phyloP scores from a whole-genome alignment of 2,888 invertebrate species.

The Sussaba pulchella region DNA sequence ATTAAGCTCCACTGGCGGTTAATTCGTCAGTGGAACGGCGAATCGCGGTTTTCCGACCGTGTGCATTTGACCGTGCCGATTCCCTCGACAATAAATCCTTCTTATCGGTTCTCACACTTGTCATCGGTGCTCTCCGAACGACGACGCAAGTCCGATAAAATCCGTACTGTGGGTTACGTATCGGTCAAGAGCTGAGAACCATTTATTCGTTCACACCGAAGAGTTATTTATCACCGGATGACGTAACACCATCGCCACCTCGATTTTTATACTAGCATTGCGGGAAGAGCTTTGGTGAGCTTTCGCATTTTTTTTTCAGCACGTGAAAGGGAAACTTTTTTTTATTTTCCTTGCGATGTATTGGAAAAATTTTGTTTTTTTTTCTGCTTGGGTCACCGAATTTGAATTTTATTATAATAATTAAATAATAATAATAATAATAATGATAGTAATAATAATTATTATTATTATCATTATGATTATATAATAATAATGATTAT shows the following conservation, averaged over 20 bases:
- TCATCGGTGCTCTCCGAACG: slow-evolving; percentile 33
- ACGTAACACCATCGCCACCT: slow-evolving; percentile 6
- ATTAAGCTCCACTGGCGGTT: not conserved
- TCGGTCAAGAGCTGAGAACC: slow-evolving; percentile 32
- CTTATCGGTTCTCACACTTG: slow-evolving; percentile 36
- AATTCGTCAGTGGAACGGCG: not conserved
- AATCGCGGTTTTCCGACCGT: not conserved
- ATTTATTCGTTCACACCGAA: slow-evolving; percentile 24
- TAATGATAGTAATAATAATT: too few relatives aligned
- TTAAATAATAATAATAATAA: too few relatives aligned
- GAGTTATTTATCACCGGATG: slow-evolving; percentile 23
- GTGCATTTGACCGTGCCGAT: slow-evolving; percentile 11
- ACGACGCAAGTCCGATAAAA: slow-evolving; percentile 26
- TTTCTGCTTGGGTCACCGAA: too few relatives aligned
- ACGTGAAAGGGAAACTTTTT: not conserved
- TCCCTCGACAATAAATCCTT: slow-evolving; percentile 37
- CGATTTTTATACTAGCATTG: too few relatives aligned
- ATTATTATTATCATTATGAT: too few relatives aligned
- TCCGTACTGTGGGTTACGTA: not conserved
- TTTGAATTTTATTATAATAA: too few relatives aligned
- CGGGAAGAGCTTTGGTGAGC: slow-evolving; percentile 4
- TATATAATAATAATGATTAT: too few relatives aligned
- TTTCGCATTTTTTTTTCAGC: not conserved
- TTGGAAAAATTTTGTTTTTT: not conserved
- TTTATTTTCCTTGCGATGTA: not conserved